These are phyloP conservation scores for Uromys caudimaculatus DNA, from an alignment of 2,797 vertebrate species.

Conservation along the genomic window DNA sequence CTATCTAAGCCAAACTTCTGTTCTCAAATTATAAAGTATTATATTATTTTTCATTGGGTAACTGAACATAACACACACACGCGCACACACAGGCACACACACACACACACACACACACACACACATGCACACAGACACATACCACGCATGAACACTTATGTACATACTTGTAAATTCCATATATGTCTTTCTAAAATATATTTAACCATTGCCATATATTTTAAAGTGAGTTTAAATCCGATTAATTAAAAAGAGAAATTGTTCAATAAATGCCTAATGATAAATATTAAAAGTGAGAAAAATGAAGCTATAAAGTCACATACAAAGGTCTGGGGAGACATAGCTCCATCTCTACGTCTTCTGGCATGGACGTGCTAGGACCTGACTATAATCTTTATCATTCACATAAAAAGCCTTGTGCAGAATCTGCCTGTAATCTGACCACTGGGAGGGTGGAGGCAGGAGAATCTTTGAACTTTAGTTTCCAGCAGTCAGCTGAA, in stretches of 20 bases:
- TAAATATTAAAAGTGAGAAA: neutral
- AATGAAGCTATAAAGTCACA: neutral
- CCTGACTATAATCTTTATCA: neutral
- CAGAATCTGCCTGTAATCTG: neutral
- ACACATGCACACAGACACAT: neutral
- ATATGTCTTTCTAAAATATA: neutral
- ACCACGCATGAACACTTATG: neutral
- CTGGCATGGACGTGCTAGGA: neutral
- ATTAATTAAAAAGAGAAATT: conserved; percentile 3
- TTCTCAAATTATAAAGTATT: conserved; percentile 8
- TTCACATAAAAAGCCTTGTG: neutral
- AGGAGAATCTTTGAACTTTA: neutral
- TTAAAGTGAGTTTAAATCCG: conserved; percentile 25
- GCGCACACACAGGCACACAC: neutral
- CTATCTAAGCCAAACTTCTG: neutral
- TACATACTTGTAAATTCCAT: neutral
- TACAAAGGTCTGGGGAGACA: neutral
- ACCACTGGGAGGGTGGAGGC: neutral
- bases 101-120: neutral
- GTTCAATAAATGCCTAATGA: neutral
- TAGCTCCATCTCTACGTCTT: neutral
- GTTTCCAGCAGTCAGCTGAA: no score
- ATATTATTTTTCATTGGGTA: neutral
- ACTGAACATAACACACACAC: neutral
- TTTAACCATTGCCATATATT: neutral